Base-by-base conservation (phyloP, 2,888 invertebrate genomes). In the Plemyria rubiginata region DNA sequence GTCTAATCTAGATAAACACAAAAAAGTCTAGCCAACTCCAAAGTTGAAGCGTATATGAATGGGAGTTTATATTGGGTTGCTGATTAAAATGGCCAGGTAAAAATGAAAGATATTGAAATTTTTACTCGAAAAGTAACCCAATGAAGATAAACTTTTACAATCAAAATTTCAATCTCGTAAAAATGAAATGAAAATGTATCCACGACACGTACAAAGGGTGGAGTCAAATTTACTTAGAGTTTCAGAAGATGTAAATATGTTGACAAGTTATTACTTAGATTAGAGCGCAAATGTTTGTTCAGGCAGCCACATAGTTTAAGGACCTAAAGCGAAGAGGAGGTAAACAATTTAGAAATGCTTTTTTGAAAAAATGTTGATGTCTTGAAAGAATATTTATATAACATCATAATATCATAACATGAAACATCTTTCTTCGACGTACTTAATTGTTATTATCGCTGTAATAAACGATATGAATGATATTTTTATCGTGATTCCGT, bases 241-340 rank as follows among this genome's bases (percentile, higher is more conserved):
- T 36, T 45, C n/a, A 12, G 32, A 16, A 50, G 43, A 40, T 38
- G 52, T n/a, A 54, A 58, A 54, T 51, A 61, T 57, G 62, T 58
- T 67, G 57, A 62, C 53, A 36, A 60, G 65, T 55, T 62, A 65
- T 57, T 60, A 67, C 43, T 22, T 36, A 65, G 62, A 63, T 65
- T 62, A 62, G 52, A 59, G 61, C 46, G 53, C 49, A 60, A 58
- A 54, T 58, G 62, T 65, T 65, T 62, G 62, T 60, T 62, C 29
- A 62, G 61, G 60, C 40, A 40, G 56, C 13, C 16, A 48, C 53
- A 49, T 53, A 60, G 50, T 51, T 55, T 51, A 11, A 36, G 40
- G 45, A 38, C 53, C 52, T n/a, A 41, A 4, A 46, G 22, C n/a
- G 45, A 15, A 11, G 32, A 38, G 51, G 1, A 22, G 22, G 22